phyloP scores from a whole-genome alignment of 1,140 invertebrate species.

The Nasonia vitripennis region DNA sequence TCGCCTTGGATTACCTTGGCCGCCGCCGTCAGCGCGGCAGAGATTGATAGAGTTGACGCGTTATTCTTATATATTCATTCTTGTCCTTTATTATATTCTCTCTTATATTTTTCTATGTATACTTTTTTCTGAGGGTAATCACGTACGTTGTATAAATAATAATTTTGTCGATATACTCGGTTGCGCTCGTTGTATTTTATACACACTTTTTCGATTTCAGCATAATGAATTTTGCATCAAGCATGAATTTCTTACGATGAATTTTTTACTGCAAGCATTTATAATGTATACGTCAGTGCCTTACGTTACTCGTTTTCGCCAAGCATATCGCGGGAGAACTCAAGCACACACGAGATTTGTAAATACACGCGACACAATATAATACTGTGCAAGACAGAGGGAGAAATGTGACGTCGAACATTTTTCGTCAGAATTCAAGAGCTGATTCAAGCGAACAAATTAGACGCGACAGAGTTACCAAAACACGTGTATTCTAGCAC shows the following conservation, averaged over 20 bases:
- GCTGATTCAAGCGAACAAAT: conserved; percentile 1
- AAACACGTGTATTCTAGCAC: conserved; percentile 35
- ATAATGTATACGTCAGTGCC: conserved; percentile 20
- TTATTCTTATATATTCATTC: background rate
- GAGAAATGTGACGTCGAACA: conserved; percentile 29
- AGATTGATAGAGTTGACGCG: conserved; percentile 30
- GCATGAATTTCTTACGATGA: background rate
- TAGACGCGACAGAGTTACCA: conserved; percentile 23
- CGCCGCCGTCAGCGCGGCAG: background rate
- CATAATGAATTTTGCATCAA: background rate
- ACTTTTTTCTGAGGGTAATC: background rate
- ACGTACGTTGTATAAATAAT: background rate
- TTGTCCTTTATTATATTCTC: conserved; percentile 5
- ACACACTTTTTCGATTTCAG: background rate
- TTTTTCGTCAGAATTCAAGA: conserved; percentile 45
- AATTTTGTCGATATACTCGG: too few relatives aligned
- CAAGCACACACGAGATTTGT: conserved; percentile 31
- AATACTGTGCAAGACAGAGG: background rate
- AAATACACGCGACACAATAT: conserved; percentile 35
- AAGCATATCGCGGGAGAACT: background rate
- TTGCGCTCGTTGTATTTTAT: background rate
- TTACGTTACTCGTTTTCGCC: conserved; percentile 26
- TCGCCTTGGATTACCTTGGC: background rate
- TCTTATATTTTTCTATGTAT: background rate
- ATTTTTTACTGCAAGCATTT: conserved; percentile 4